Conservation (phyloP, 2,888 invertebrate species). For the Ichneumoninae sp. region DNA sequence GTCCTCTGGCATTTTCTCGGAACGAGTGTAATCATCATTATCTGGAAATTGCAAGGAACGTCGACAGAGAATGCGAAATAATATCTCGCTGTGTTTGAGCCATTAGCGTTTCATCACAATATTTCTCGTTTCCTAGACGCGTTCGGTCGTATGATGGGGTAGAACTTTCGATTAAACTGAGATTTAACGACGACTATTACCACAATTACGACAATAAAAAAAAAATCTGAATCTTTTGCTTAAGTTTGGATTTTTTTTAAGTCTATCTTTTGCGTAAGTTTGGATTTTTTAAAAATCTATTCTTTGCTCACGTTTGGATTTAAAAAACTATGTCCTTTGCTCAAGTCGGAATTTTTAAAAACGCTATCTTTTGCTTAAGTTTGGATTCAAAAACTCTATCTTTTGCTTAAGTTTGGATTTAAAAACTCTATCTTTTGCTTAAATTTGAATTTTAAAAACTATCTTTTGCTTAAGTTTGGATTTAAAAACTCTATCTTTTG, state of each 20-base stretch:
- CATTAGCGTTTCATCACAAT: conserved; percentile 3
- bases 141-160: not conserved
- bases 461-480: too few relatives aligned
- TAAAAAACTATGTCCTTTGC: not conserved
- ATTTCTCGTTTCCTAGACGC: not conserved
- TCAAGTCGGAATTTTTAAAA: too few relatives aligned
- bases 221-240: not conserved
- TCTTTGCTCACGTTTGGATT: too few relatives aligned
- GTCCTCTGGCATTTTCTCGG: not conserved
- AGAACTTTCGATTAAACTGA: not conserved
- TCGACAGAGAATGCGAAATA: not conserved
- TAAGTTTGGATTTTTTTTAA: too few relatives aligned
- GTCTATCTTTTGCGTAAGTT: too few relatives aligned
- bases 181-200: not conserved
- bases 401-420: too few relatives aligned
- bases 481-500: not conserved
- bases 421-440: not conserved
- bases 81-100: not conserved
- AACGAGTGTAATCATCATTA: conserved; percentile 12
- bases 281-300: too few relatives aligned
- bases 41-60: conserved; percentile 2
- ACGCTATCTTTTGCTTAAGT: too few relatives aligned
- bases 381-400: too few relatives aligned
- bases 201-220: not conserved
- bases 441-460: too few relatives aligned